Conservation (phyloP, 2,888 invertebrate species). For the Drosophila picticornis region DNA sequence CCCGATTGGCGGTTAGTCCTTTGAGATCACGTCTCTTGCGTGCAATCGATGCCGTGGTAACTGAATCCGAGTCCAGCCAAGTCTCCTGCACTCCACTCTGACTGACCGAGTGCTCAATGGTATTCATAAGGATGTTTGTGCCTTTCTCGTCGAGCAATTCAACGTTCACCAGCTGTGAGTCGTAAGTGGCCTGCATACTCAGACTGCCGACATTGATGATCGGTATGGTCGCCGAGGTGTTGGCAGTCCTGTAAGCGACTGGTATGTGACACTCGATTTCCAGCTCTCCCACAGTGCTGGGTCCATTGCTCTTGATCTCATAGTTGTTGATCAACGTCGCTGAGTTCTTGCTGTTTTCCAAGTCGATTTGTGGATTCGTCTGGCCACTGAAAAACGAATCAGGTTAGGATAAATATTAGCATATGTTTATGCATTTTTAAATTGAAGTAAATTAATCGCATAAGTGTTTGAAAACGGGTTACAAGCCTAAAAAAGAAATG, state of each 20-base stretch:
- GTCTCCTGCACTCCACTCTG: conserved; percentile 56
- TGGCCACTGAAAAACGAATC: conserved; percentile 68
- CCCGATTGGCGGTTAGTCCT: conserved; percentile 73
- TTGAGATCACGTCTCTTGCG: conserved; percentile 74
- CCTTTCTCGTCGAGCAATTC: conserved; percentile 82
- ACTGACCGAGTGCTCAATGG: conserved; percentile 20
- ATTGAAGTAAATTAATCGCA: no score
- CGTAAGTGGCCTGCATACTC: conserved; percentile 82
- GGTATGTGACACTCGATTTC: conserved; percentile 83
- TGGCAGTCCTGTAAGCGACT: conserved; percentile 81
- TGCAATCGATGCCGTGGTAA: conserved; percentile 70
- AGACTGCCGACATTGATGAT: conserved; percentile 83
- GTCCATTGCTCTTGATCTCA: conserved; percentile 85
- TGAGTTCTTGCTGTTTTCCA: conserved; percentile 80
- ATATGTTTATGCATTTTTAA: neutral
- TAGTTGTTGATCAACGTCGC: conserved; percentile 82
- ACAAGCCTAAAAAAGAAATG: no score
- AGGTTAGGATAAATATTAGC: neutral
- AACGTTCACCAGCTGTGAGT: conserved; percentile 77
- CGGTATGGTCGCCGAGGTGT: conserved; percentile 75
- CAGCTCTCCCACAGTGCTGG: conserved; percentile 83
- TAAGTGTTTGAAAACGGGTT: neutral
- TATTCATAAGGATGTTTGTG: conserved; percentile 79
- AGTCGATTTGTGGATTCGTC: conserved; percentile 76
- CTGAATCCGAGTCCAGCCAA: conserved; percentile 59